phyloP scores from a whole-genome alignment of 2,113 vertebrate species.

The Lathamus discolor region DNA sequence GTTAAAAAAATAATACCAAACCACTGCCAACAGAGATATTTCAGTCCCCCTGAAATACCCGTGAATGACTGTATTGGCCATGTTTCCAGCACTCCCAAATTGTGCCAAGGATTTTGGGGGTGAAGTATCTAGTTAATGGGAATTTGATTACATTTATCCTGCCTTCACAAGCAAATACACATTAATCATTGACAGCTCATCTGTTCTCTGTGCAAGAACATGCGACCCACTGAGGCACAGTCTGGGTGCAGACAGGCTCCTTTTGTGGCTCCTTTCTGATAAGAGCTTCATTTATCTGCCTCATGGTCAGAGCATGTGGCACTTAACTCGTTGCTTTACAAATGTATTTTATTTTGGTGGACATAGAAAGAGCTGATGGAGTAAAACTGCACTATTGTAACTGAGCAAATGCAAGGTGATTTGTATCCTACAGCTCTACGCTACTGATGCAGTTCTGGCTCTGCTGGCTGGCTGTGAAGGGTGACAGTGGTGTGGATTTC shows the following conservation, averaged over 20 bases:
- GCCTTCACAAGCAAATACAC: background rate
- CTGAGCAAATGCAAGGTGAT: background rate
- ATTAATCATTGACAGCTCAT: background rate
- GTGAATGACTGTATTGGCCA: fast-evolving
- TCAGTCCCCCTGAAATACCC: background rate
- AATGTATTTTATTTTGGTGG: background rate
- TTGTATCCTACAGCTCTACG: background rate
- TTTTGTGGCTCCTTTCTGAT: background rate
- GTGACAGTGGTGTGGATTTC: background rate
- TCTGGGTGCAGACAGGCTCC: background rate
- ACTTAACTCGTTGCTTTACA: background rate
- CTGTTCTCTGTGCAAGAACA: background rate
- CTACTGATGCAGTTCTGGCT: background rate
- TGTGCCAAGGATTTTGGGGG: background rate
- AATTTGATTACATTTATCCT: background rate
- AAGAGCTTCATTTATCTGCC: background rate
- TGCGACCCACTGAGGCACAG: fast-evolving
- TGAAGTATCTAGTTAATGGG: background rate
- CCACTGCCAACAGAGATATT: background rate
- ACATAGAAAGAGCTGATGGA: background rate
- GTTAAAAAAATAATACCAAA: background rate
- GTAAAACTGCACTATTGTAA: background rate
- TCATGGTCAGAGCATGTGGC: background rate
- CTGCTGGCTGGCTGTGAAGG: background rate
- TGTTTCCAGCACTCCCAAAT: background rate